Base-by-base conservation (phyloP, 37 sponge, comb jelly and placozoan species). In the Oscarella lobularis region DNA sequence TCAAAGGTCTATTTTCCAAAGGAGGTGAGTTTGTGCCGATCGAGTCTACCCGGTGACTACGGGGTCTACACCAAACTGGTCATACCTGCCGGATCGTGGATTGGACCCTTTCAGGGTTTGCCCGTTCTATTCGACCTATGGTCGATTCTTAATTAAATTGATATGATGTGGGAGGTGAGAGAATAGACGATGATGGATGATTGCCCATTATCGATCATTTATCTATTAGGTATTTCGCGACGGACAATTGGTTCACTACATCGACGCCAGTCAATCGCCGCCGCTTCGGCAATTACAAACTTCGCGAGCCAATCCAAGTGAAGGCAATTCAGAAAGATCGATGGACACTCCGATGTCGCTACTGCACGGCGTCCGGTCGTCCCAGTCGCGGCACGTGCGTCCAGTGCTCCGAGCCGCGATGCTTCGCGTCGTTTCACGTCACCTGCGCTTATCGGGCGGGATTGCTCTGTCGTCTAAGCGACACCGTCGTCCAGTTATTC, bases 391-490 rank as follows among this genome's bases (percentile, higher is more conserved):
- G 88, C 0, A 77, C 68, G 33, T 83, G 92, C 65, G 70, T 88
- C 27, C 81, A 91, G 66, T 95, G 96, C 70, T 35, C 38, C 27
- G 36, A 48, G 40, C 66, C 80, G 14, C 41, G 74, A 2, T 95
- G 96, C 40, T 71, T n/a, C 73, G 54, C 83, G 1, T 39, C 93
- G 27, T 83, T 91, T 71, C 96, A 95, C 66, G 89, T 91, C 36
- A 95, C 87, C 3, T 95, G 96, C 76, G 92, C 87, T 3, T 78
- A 85, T 74, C 66, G 75, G 6, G 4, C 31, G 29, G 31, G 31
- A 4, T 5, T 68, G 71, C 71, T 5, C 71, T 34, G 29, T 35
- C 4, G 5, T 5, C 31, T 29, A 35, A 35, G 71, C 6, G 71
- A 68, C 31, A n/a, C n/a, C n/a, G 31, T 68, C 4, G 29, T 68